Conservation (phyloP, 2,113 vertebrate species). For the Ceyx melanurus region DNA sequence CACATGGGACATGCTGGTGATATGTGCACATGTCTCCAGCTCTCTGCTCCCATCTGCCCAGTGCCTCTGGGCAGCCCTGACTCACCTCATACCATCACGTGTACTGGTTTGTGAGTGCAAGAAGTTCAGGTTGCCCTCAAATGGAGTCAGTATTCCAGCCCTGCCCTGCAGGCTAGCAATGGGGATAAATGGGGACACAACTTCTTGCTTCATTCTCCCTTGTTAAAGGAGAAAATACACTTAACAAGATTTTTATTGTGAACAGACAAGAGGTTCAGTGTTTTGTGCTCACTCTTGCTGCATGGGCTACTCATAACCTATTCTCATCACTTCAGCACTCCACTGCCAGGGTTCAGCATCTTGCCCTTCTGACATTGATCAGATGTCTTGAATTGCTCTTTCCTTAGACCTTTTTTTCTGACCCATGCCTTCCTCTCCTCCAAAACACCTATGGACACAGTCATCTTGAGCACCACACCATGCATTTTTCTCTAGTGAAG, state of each 20-base stretch:
- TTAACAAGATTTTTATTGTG: not conserved
- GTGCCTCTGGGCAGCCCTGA: not conserved
- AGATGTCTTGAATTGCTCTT: not conserved
- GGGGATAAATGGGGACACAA: not conserved
- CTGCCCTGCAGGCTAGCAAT: not conserved
- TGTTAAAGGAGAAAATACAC: not conserved
- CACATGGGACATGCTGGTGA: accelerated
- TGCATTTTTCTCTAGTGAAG: slow-evolving; percentile 32
- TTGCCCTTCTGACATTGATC: not conserved
- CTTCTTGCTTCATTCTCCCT: not conserved
- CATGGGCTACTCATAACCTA: not conserved
- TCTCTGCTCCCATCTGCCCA: not conserved
- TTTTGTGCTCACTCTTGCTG: not conserved
- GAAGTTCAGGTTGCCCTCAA: not conserved
- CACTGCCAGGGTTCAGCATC: not conserved
- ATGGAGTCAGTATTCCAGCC: not conserved
- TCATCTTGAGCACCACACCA: not conserved
- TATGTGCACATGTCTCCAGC: not conserved
- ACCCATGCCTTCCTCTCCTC: not conserved
- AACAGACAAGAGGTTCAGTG: not conserved
- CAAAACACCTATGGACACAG: not conserved
- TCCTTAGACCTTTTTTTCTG: not conserved
- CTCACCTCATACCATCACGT: accelerated
- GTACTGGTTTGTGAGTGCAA: not conserved
- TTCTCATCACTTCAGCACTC: not conserved